Base-by-base conservation (phyloP, 2,888 invertebrate genomes). In the Eueremaeus valkanovi region DNA sequence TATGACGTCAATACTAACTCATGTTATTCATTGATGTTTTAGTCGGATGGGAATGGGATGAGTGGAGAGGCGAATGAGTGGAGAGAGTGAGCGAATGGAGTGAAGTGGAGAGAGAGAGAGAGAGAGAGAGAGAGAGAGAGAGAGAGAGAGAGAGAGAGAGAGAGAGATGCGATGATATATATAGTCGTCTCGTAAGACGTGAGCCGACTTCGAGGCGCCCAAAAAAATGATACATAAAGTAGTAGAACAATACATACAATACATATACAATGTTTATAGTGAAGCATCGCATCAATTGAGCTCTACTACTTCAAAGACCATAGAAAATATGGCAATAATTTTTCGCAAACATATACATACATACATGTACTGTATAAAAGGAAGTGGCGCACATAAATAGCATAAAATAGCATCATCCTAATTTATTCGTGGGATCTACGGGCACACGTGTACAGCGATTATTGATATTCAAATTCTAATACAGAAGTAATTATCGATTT, bases 1-100 rank as follows among this genome's bases (percentile, higher is more conserved):
- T 68, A 40, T 68, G 68, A 68, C 68, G 68, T 68, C 68, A 68
- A 68, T 36, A 68, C 68, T 29, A 68, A 68, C 68, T 24, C 68
- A 27, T 33, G 29, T n/a, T 9, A 58, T 61, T 61, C 61, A 68
- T 36, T 68, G 68, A 68, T 68, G 68, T 11, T 24, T 42, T 36
- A 21, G n/a, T 11, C 42, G n/a, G n/a, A 68, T 24, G 36, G 33
- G 21, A 68, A 68, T 68, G 68, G 42, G 68, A 42, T 68, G 21
- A 61, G 29, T 61, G 61, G 31, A 55, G n/a, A n/a, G n/a, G n/a
- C n/a, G n/a, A n/a, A n/a, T n/a, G n/a, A 33, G 16, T 16, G 27
- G 31, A 63, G 63, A 63, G 33, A 21, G 33, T 33, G 31, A 21
- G 63, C 55, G 45, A 16, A n/a, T n/a, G n/a, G n/a, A n/a, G n/a